Base-by-base conservation (phyloP, 2,113 vertebrate genomes). In the Python bivittatus region DNA sequence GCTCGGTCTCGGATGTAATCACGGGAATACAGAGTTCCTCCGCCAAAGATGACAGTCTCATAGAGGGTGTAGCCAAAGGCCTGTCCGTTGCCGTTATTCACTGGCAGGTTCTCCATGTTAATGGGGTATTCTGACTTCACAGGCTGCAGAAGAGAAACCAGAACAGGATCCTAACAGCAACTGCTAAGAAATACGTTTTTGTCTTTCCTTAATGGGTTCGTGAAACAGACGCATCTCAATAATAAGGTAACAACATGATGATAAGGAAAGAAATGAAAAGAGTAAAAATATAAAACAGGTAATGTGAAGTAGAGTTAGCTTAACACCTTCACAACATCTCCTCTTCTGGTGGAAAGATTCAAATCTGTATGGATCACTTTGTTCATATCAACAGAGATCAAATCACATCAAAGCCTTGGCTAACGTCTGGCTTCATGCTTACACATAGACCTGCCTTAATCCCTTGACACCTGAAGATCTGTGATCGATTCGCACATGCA, bases 41-140 rank as follows among this genome's bases (percentile, higher is more conserved):
- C 98, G 0, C 96, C 97, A 6, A 95, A 96, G 54, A 99, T 98
- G 83, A 97, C 95, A 0, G 98, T 98, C 97, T 99, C 99, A 0
- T 99, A 99, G n/a, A 99, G 97, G 0, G 98, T 98, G 38, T 99
- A 99, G 0, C 99, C 99, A 1, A 98, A 98, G 0, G 98, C 97
- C 97, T 99, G 99, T 4, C 99, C 99, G 0, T 97, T 98, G 11
- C 96, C 97, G 4, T 97, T 95, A 6, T 99, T 99, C 3, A 98
- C 93, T 0, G 97, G 98, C n/a, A 99, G 96, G 17, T 98, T 99
- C 97, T 99, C 99, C 99, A 99, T 99, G 95, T 98, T 99, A 42
- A 99, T 38, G 0, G 99, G 98, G 3, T 92, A 89, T 27, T 96
- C 92, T 0, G 98, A 98, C 92, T 95, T 98, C 54, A 98, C 86